A percentile compares a stretch with the other conserved stretches of the same genome.
These are phyloP conservation scores for Engystomops pustulosus DNA, from an alignment of 2,113 vertebrate genomes.

Conservation along the genomic window DNA sequence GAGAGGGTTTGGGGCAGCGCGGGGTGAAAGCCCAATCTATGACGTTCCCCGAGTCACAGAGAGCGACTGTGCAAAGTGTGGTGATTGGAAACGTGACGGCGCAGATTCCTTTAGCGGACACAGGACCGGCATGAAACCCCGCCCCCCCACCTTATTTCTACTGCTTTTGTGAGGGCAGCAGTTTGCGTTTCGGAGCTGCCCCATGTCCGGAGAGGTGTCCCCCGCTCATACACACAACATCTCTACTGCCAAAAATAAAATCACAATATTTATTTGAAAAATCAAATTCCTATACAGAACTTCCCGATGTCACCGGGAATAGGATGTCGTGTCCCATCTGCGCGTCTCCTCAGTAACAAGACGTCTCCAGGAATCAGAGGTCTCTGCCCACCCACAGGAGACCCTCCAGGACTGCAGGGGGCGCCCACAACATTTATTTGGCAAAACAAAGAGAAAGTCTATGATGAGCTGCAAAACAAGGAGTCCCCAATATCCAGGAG, in stretches of 20 bases:
- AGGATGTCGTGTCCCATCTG: background rate
- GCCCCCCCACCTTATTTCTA: too few relatives aligned
- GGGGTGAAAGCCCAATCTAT: too few relatives aligned
- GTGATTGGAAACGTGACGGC: too few relatives aligned
- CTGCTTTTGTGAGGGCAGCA: background rate
- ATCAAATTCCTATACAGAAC: background rate
- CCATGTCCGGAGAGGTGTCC: too few relatives aligned
- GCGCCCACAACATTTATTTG: background rate
- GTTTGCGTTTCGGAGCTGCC: background rate
- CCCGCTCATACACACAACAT: too few relatives aligned
- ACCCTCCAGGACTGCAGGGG: background rate
- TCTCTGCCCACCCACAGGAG: background rate
- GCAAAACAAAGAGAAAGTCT: background rate
- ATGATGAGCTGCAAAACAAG: background rate
- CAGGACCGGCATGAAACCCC: too few relatives aligned
- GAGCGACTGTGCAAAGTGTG: too few relatives aligned
- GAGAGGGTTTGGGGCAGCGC: too few relatives aligned
- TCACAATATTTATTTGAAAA: background rate
- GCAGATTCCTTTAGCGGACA: too few relatives aligned
- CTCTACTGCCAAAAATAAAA: too few relatives aligned
- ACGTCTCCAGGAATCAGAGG: background rate
- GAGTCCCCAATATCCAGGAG: background rate
- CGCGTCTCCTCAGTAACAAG: constrained; percentile 16
- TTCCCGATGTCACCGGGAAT: too few relatives aligned
- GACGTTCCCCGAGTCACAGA: too few relatives aligned